phyloP scores from a whole-genome alignment of 1,140 invertebrate species.

The Drosophila nannoptera region DNA sequence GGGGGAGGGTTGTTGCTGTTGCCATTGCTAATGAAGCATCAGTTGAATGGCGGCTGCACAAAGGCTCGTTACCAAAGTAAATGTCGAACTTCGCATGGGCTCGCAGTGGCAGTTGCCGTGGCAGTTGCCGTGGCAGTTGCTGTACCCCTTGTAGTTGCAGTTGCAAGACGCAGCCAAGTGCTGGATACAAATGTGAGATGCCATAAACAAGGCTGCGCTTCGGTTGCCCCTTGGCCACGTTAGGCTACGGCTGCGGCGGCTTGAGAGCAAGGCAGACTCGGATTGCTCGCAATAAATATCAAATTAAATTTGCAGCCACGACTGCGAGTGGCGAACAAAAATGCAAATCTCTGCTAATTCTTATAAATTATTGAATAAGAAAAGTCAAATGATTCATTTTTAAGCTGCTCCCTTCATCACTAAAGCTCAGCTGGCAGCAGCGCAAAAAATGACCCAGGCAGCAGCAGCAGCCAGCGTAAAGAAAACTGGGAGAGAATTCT shows the following conservation, averaged over 20 bases:
- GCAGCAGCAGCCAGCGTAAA: slow-evolving; percentile 27
- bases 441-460: slow-evolving; percentile 38
- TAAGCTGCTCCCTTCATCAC: slow-evolving; percentile 76
- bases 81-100: slow-evolving; percentile 23
- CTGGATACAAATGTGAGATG: slow-evolving; percentile 15
- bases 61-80: slow-evolving; percentile 8
- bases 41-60: slow-evolving; percentile 9
- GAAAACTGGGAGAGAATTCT: slow-evolving; percentile 39
- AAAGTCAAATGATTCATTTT: slow-evolving; percentile 78
- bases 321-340: slow-evolving; percentile 57
- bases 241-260: slow-evolving; percentile 33
- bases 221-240: slow-evolving; percentile 42
- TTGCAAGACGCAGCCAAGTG: slow-evolving; percentile 13
- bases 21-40: slow-evolving; percentile 61
- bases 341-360: slow-evolving; percentile 78
- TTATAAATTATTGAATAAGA: slow-evolving; percentile 78
- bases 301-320: slow-evolving; percentile 71
- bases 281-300: slow-evolving; percentile 75
- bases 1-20: slow-evolving; percentile 31
- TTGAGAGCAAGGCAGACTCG: slow-evolving; percentile 29
- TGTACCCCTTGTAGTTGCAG: neutral
- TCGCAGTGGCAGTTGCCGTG: neutral
- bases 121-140: neutral
- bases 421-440: slow-evolving; percentile 69
- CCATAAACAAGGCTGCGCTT: slow-evolving; percentile 38